Percentiles rank a stretch among this genome's conserved stretches.
phyloP scores from a whole-genome alignment of 2,797 vertebrate genomes.

The Myotis myotis region DNA sequence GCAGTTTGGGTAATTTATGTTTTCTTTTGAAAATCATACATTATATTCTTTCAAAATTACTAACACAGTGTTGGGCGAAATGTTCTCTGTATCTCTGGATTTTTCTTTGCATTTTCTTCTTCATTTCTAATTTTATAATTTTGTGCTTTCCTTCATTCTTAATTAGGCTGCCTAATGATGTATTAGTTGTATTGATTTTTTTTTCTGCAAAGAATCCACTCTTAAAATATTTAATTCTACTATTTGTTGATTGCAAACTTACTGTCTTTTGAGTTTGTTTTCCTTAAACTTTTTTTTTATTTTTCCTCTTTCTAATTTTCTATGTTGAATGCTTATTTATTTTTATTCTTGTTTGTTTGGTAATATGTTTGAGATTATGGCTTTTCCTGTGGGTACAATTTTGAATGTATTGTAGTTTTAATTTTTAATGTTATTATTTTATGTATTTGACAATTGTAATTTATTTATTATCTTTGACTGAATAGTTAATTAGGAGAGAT shows the following conservation, averaged over 20 bases:
- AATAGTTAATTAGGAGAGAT: slow-evolving; percentile 21
- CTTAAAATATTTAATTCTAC: slow-evolving; percentile 36
- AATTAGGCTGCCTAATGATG: not conserved
- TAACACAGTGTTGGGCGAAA: not conserved
- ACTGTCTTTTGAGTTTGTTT: slow-evolving; percentile 23
- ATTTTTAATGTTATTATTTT: slow-evolving; percentile 1
- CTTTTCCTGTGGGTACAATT: not conserved
- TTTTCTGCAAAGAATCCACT: not conserved
- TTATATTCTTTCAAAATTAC: slow-evolving; percentile 31
- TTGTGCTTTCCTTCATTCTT: slow-evolving; percentile 5
- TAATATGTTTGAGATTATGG: not conserved
- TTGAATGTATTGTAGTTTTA: slow-evolving; percentile 8
- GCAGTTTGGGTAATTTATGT: not conserved
- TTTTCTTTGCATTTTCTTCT: slow-evolving; percentile 42
- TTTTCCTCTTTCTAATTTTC: not conserved
- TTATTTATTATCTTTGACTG: slow-evolving; percentile 27
- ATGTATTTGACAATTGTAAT: not conserved
- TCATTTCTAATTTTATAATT: slow-evolving; percentile 55
- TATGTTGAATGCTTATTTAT: slow-evolving; percentile 35
- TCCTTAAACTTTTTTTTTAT: not conserved
- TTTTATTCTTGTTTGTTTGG: not conserved
- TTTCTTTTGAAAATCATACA: slow-evolving; percentile 20
- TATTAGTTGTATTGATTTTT: not conserved
- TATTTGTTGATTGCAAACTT: slow-evolving; percentile 2
- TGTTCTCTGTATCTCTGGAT: not conserved